phyloP scores from a whole-genome alignment of 1,140 invertebrate species.

The Anagrus nilaparvatae region DNA sequence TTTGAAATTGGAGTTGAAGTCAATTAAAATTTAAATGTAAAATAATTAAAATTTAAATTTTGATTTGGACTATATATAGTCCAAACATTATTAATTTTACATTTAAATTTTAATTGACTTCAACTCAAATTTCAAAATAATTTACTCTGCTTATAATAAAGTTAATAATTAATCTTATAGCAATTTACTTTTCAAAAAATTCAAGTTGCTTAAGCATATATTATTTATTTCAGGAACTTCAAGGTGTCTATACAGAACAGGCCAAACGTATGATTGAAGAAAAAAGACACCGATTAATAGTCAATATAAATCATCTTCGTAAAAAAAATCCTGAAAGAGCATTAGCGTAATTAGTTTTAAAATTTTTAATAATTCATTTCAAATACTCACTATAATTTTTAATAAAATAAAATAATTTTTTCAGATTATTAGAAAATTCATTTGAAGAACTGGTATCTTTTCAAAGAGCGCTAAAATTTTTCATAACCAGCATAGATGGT shows the following conservation, averaged over 20 bases:
- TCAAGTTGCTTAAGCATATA: too few relatives aligned
- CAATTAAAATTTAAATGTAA: too few relatives aligned
- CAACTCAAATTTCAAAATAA: too few relatives aligned
- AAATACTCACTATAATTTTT: conserved; percentile 6
- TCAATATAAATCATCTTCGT: conserved; percentile 95
- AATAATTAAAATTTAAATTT: too few relatives aligned
- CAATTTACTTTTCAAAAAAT: too few relatives aligned
- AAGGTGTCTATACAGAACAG: conserved; percentile 73
- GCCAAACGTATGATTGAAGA: conserved; percentile 88
- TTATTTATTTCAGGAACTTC: conserved; percentile 72
- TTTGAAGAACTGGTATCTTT: conserved; percentile 92
- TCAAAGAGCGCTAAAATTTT: conserved; percentile 84
- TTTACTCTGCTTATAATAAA: too few relatives aligned
- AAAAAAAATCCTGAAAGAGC: conserved; percentile 72
- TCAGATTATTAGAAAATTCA: conserved; percentile 74
- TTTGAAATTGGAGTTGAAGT: too few relatives aligned
- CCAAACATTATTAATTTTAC: too few relatives aligned
- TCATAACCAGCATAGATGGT: conserved; percentile 70
- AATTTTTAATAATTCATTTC: conserved; percentile 2
- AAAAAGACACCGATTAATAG: conserved; percentile 64
- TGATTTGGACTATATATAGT: too few relatives aligned
- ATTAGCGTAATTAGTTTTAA: conserved; percentile 34
- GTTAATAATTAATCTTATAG: too few relatives aligned
- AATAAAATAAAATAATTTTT: conserved; percentile 13
- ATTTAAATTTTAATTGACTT: too few relatives aligned